Conservation (phyloP, 2,797 vertebrate genomes). For the Lutjanus argentimaculatus region DNA sequence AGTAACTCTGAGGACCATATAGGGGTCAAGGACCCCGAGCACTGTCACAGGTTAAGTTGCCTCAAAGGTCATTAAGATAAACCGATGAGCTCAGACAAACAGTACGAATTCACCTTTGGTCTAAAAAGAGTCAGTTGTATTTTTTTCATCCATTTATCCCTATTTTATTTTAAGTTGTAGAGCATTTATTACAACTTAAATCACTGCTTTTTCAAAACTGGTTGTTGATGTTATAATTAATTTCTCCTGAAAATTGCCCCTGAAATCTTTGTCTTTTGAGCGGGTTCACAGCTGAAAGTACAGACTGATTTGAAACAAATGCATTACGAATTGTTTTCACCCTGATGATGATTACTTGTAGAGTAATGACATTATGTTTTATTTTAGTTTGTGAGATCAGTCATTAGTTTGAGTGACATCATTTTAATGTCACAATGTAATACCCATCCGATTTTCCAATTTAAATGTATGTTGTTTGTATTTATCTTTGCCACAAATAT, state of each 20-base stretch:
- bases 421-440: not conserved
- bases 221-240: too few relatives aligned
- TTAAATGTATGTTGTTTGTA: conserved; percentile 5
- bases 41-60: not conserved
- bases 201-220: not conserved
- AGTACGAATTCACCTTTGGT: too few relatives aligned
- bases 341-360: not conserved
- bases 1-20: too few relatives aligned
- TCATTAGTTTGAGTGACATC: not conserved
- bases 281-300: not conserved
- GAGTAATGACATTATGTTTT: not conserved
- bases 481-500: not conserved
- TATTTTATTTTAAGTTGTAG: too few relatives aligned
- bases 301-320: not conserved
- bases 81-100: too few relatives aligned
- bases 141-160: too few relatives aligned
- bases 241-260: not conserved
- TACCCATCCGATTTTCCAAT: not conserved
- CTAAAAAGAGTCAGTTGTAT: too few relatives aligned
- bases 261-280: not conserved
- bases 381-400: not conserved
- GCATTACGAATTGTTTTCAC: not conserved
- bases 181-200: not conserved
- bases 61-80: too few relatives aligned
- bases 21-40: not conserved